Percentiles rank a stretch among this genome's conserved stretches.
These are phyloP conservation scores for Chionoecetes opilio DNA, from an alignment of 1,140 invertebrate species.

Conservation along the genomic window DNA sequence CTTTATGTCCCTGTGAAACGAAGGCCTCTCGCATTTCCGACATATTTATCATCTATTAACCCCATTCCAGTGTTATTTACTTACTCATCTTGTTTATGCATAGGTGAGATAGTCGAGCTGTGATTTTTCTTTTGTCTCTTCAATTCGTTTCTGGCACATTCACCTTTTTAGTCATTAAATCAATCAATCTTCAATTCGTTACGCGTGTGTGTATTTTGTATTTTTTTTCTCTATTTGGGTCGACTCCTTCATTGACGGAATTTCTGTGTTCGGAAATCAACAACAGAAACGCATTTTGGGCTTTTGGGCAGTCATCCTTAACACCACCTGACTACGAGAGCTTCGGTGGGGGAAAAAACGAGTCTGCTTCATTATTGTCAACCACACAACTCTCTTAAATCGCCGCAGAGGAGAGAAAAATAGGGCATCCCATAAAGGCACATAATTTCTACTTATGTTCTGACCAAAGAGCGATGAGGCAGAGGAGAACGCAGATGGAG, in stretches of 20 bases:
- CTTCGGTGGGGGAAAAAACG: neutral
- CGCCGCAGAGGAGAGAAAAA: neutral
- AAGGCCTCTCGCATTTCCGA: constrained; percentile 43
- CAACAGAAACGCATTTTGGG: neutral
- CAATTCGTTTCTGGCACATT: constrained; percentile 17
- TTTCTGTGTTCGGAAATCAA: neutral
- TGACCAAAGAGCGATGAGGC: neutral
- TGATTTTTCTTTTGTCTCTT: neutral
- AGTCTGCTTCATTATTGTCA: constrained; percentile 47
- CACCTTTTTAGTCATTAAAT: too few species aligned
- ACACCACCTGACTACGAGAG: neutral
- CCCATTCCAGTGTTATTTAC: constrained; percentile 42
- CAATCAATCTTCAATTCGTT: neutral
- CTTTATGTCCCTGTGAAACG: constrained; percentile 42
- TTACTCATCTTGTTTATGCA: constrained; percentile 41
- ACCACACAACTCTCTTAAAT: neutral
- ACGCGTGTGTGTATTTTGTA: neutral
- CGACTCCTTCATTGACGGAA: neutral
- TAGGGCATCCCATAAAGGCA: constrained; percentile 12
- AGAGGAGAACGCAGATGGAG: neutral
- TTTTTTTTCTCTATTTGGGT: too few species aligned
- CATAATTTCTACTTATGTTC: constrained; percentile 3
- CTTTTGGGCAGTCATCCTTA: neutral
- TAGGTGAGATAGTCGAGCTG: neutral
- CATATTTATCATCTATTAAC: constrained; percentile 30